phyloP scores from a whole-genome alignment of 2,888 invertebrate species.

The Portevinia maculata region DNA sequence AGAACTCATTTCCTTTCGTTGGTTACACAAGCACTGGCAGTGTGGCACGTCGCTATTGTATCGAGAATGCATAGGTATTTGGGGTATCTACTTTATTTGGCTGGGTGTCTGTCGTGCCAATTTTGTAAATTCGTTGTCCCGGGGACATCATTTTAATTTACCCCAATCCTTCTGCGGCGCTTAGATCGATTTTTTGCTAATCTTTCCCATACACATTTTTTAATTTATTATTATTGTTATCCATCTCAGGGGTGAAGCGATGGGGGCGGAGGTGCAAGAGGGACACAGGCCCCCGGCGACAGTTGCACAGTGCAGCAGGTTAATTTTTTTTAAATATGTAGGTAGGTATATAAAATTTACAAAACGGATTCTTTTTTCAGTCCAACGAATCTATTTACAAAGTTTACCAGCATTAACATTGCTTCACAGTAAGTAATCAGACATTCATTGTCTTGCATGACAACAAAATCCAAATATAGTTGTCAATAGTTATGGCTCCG shows the following conservation, averaged over 20 bases:
- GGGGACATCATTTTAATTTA: constrained; percentile 64
- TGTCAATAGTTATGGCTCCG: too few species aligned
- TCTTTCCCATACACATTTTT: constrained; percentile 35
- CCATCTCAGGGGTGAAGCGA: neutral
- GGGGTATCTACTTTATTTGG: neutral
- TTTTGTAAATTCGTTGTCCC: constrained; percentile 51
- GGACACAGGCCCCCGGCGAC: too few species aligned
- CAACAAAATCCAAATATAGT: too few species aligned
- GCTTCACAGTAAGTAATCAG: too few species aligned
- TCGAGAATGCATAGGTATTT: constrained; percentile 27
- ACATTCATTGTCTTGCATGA: too few species aligned
- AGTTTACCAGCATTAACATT: too few species aligned
- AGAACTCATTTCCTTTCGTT: constrained; percentile 70
- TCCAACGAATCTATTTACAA: too few species aligned
- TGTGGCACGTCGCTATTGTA: constrained; percentile 54
- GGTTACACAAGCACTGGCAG: constrained; percentile 56
- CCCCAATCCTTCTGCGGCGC: constrained; percentile 33
- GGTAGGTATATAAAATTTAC: too few species aligned
- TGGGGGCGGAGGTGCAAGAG: neutral
- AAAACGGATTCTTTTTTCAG: too few species aligned
- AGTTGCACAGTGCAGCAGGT: too few species aligned
- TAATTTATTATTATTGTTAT: constrained; percentile 29
- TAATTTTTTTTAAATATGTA: too few species aligned
- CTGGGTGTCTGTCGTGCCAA: constrained; percentile 37
- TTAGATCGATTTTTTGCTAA: constrained; percentile 58